phyloP scores from a whole-genome alignment of 1,140 invertebrate genomes.

The Listronotus oregonensis region DNA sequence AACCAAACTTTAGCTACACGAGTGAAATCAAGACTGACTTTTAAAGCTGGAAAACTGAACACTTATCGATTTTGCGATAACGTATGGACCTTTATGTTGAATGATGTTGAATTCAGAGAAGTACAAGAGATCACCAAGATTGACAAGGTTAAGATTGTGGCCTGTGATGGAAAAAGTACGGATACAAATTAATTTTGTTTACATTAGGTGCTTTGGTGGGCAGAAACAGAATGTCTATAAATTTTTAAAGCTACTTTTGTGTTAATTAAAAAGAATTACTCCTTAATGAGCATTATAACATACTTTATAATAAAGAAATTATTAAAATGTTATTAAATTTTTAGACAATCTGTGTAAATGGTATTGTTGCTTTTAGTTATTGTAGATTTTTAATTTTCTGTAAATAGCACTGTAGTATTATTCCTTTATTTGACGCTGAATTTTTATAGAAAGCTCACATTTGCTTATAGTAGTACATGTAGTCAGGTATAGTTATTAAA shows the following conservation, averaged over 20 bases:
- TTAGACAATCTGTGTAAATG: neutral
- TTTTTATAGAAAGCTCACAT: too few relatives aligned
- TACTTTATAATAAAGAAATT: too few relatives aligned
- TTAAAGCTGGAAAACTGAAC: slow-evolving; percentile 96
- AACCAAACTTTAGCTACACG: slow-evolving; percentile 91
- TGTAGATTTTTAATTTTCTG: too few relatives aligned
- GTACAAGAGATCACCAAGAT: slow-evolving; percentile 93
- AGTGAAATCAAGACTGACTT: slow-evolving; percentile 90
- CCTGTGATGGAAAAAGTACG: slow-evolving; percentile 97
- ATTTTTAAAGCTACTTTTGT: neutral
- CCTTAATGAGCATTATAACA: too few relatives aligned
- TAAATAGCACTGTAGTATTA: too few relatives aligned
- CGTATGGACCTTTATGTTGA: slow-evolving; percentile 99
- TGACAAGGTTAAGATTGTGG: slow-evolving; percentile 99
- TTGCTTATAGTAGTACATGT: too few relatives aligned
- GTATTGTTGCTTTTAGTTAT: too few relatives aligned
- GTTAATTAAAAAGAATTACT: too few relatives aligned
- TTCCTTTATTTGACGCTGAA: too few relatives aligned
- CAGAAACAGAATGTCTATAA: neutral
- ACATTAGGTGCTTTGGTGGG: neutral
- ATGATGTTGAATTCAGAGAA: slow-evolving; percentile 97
- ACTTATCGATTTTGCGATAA: slow-evolving; percentile 99
- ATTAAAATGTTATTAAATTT: too few relatives aligned
- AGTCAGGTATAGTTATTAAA: too few relatives aligned
- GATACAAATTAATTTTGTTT: slow-evolving; percentile 22